These are phyloP conservation scores for Chrosomus eos DNA, from an alignment of 2,797 vertebrate genomes.

Conservation along the genomic window DNA sequence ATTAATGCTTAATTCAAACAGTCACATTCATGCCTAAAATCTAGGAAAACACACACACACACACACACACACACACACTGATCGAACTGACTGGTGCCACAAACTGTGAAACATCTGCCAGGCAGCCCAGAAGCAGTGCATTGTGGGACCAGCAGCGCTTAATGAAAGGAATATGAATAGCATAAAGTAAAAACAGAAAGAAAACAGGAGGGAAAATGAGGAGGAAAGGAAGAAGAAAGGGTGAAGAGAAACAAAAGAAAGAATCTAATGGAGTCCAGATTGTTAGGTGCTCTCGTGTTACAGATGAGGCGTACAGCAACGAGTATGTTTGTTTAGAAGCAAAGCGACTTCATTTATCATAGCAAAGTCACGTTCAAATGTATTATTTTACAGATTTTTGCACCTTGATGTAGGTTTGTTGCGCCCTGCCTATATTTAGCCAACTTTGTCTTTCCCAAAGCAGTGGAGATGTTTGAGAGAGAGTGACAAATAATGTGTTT, in stretches of 20 bases:
- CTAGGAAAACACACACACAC: neutral
- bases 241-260: constrained; percentile 67
- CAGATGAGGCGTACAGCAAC: constrained; percentile 63
- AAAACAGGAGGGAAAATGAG: constrained; percentile 41
- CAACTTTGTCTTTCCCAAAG: neutral
- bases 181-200: constrained; percentile 73
- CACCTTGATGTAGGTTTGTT: neutral
- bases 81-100: constrained; percentile 45
- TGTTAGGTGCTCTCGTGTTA: constrained; percentile 63
- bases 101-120: constrained; percentile 71
- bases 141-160: constrained; percentile 68
- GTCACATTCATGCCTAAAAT: neutral
- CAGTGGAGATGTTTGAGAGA: neutral
- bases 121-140: constrained; percentile 70
- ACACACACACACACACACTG: neutral
- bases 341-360: constrained; percentile 10
- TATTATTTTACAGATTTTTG: neutral
- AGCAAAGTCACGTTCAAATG: neutral
- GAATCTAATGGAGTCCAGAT: constrained; percentile 73
- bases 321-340: constrained; percentile 48
- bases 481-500: neutral
- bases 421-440: neutral
- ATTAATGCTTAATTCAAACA: constrained; percentile 17
- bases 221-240: constrained; percentile 14
- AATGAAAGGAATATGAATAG: constrained; percentile 75